Conservation (phyloP, 2,797 vertebrate genomes). For the Takifugu rubripes region DNA sequence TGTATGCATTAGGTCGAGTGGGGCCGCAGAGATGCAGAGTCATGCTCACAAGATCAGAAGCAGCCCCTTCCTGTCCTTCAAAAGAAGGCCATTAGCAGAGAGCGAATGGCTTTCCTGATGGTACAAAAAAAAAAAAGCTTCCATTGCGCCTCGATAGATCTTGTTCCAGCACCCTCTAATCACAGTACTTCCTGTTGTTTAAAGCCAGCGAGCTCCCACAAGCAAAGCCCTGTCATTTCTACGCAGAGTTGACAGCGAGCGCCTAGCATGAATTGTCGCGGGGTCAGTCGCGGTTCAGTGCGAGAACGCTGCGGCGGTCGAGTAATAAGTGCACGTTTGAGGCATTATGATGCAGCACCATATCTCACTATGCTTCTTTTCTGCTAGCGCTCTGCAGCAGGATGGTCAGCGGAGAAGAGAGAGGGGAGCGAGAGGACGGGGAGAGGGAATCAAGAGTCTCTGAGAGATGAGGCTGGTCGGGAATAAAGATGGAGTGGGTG, state of each 20-base stretch:
- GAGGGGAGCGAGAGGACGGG: conserved; percentile 1
- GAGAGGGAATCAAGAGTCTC: conserved; percentile 8
- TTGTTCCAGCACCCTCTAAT: not conserved
- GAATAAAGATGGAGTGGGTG: conserved; percentile 18
- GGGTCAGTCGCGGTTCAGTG: conserved; percentile 24
- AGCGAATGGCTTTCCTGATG: conserved; percentile 11
- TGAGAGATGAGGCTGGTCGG: conserved; percentile 28
- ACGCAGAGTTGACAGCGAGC: not conserved
- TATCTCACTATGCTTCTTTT: conserved; percentile 69
- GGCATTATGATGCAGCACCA: conserved; percentile 71
- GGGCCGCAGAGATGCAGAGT: conserved; percentile 19
- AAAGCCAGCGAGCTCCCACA: conserved; percentile 9
- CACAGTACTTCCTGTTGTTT: conserved; percentile 18
- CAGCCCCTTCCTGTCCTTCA: conserved; percentile 5
- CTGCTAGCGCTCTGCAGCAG: conserved; percentile 64
- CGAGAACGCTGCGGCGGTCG: conserved; percentile 29
- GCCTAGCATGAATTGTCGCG: conserved; percentile 9
- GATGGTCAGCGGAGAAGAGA: conserved; percentile 28
- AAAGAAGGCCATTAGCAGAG: conserved; percentile 2
- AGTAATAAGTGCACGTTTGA: conserved; percentile 54
- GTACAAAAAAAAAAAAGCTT: conserved; percentile 1
- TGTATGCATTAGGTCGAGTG: conserved; percentile 17
- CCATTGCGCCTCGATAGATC: not conserved
- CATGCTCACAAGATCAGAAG: conserved; percentile 14
- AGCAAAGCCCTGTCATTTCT: not conserved